Evolutionary conservation across 64 coral and sea anemone genomes (phyloP), one percentile per base, ranked within the genome.

Genomic region (Actinia equina): DNA sequence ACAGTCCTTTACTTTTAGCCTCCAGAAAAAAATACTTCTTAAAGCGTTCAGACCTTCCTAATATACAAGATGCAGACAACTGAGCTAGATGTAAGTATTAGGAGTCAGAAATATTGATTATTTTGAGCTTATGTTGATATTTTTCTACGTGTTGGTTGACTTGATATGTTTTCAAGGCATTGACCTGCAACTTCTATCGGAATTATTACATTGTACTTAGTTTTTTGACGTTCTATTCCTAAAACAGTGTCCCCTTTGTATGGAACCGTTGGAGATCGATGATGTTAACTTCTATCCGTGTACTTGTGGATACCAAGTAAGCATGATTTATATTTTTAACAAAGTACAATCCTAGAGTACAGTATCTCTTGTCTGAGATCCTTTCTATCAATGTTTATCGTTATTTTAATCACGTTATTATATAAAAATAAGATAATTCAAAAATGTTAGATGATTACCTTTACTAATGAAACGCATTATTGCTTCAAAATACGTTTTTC

Each of bases 261-360:
- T 99, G 97, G 97, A 99, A 78, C 97, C 94, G 65, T 91, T 99
- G 82, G 97, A 99, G 83, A 99, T 99, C 44, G 97, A 99, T 43
- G 97, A 99, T 91, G 97, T 99, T 12, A 99, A 99, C 86, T 99
- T 99, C 59, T 99, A 91, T 30, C 97, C 97, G 4, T 99, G 97
- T 84, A 99, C 97, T 71, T 99, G 97, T 86, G 97, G 97, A 87
- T 99, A 99, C 69, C 97, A 99, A 79, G 97, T 99, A 83, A 37
- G 83, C 63, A 85, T 85, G 23, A 18, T 43, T 6, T 44, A 67
- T 67, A 51, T 74, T 74, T 74, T 74, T n/a, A 41, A 30, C n/a
- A 30, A 13, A 74, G 3, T 74, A 74, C 26, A 3, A 74, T n/a
- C 27, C 13, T 30, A 37, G 9, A 11, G 69, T 30, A 37, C 9